Evolutionary conservation across 1,140 invertebrate species (phyloP).

Genomic region (Cardiocondyla obscurior): DNA sequence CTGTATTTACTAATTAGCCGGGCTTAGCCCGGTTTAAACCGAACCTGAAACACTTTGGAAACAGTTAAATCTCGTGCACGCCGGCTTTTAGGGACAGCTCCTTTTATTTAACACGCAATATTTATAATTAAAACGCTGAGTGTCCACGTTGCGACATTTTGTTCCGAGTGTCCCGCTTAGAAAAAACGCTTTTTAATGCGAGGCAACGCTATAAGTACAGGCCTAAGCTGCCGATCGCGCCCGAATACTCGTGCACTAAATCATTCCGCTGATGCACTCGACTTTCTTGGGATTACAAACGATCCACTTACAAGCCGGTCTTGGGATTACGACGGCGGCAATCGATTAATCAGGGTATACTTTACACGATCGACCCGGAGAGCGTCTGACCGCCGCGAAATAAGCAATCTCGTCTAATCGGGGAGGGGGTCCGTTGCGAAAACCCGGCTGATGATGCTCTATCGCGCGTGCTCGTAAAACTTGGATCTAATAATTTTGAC

Average conservation of each 20-base stretch:
- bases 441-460: conserved; percentile 18
- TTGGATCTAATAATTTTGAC: conserved; percentile 46
- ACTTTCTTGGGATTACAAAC: conserved; percentile 57
- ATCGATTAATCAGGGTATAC: conserved; percentile 65
- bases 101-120: neutral
- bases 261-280: conserved; percentile 45
- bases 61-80: neutral
- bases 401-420: conserved; percentile 40
- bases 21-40: neutral
- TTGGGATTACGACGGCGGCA: conserved; percentile 56
- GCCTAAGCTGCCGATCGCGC: conserved; percentile 28
- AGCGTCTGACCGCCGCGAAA: conserved; percentile 38
- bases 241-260: conserved; percentile 48
- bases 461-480: neutral
- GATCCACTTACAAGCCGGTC: conserved; percentile 67
- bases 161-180: neutral
- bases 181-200: neutral
- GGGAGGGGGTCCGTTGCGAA: conserved; percentile 47
- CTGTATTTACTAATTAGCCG: neutral
- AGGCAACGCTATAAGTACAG: conserved; percentile 12
- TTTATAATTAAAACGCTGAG: neutral
- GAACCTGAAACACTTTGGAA: neutral
- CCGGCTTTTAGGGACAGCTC: neutral
- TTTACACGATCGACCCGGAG: conserved; percentile 43
- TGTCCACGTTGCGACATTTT: neutral